Conservation (phyloP, 2,888 invertebrate genomes). For the Panopea generosa region DNA sequence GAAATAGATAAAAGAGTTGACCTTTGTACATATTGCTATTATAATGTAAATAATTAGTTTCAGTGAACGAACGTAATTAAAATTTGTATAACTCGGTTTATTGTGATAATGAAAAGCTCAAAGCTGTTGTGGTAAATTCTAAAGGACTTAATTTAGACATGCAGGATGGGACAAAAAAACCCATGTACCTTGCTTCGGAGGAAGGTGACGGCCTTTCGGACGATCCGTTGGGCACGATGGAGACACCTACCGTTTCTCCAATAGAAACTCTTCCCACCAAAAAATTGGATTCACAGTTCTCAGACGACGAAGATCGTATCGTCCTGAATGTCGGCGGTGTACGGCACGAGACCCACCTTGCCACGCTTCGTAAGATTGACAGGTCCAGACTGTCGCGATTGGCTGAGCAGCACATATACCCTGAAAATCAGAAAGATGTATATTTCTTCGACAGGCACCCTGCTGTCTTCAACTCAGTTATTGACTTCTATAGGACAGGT, state of each 20-base stretch:
- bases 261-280: constrained; percentile 51
- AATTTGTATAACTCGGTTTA: neutral
- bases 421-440: constrained; percentile 74
- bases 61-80: too few relatives aligned
- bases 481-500: constrained; percentile 84
- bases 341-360: constrained; percentile 82
- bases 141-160: constrained; percentile 26
- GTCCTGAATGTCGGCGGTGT: constrained; percentile 84
- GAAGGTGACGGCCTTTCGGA: constrained; percentile 53
- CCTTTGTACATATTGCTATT: too few relatives aligned
- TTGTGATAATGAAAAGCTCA: constrained; percentile 1
- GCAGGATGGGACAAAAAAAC: constrained; percentile 50
- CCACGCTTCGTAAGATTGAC: constrained; percentile 80
- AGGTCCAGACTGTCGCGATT: constrained; percentile 80
- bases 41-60: too few relatives aligned
- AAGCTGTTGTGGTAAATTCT: neutral
- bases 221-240: constrained; percentile 16
- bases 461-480: constrained; percentile 83
- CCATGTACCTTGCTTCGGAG: constrained; percentile 58
- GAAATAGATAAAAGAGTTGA: too few relatives aligned
- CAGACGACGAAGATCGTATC: constrained; percentile 69
- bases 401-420: constrained; percentile 76
- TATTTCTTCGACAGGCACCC: constrained; percentile 84
- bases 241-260: constrained; percentile 29
- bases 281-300: constrained; percentile 36